Percentiles rank a stretch among this genome's conserved stretches.
phyloP scores from a whole-genome alignment of 2,797 vertebrate species.

The Pangasius mekongensis region DNA sequence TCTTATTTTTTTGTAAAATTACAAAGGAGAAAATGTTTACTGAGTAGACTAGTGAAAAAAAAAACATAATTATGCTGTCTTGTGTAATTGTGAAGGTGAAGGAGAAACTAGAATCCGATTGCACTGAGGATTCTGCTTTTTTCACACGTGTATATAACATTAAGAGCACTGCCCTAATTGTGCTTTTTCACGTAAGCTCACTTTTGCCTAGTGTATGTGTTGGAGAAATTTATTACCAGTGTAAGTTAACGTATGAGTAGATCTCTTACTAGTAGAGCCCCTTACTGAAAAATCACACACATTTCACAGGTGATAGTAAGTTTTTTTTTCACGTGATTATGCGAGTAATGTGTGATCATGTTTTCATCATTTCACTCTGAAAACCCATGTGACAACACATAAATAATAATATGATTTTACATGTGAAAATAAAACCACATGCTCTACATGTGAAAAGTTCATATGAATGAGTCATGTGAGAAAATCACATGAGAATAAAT shows the following conservation, averaged over 20 bases:
- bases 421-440: not conserved
- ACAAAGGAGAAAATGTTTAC: slow-evolving; percentile 47
- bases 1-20: slow-evolving; percentile 60
- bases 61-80: slow-evolving; percentile 51
- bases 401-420: not conserved
- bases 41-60: slow-evolving; percentile 52
- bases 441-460: not conserved
- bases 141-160: not conserved
- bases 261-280: not conserved
- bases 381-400: not conserved
- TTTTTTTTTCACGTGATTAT: not conserved
- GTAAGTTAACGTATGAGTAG: not conserved
- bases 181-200: slow-evolving; percentile 1
- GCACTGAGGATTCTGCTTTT: slow-evolving; percentile 30
- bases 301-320: not conserved
- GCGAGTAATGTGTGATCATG: not conserved
- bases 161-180: slow-evolving; percentile 16
- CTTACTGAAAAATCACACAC: not conserved
- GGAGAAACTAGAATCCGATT: slow-evolving; percentile 43
- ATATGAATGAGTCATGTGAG: not conserved
- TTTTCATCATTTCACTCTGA: not conserved
- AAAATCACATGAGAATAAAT: not conserved
- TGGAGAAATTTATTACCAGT: not conserved
- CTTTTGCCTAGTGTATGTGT: not conserved
- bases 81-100: slow-evolving; percentile 53